Conservation (phyloP, 2,888 invertebrate genomes). For the Isotomurus palustris region DNA sequence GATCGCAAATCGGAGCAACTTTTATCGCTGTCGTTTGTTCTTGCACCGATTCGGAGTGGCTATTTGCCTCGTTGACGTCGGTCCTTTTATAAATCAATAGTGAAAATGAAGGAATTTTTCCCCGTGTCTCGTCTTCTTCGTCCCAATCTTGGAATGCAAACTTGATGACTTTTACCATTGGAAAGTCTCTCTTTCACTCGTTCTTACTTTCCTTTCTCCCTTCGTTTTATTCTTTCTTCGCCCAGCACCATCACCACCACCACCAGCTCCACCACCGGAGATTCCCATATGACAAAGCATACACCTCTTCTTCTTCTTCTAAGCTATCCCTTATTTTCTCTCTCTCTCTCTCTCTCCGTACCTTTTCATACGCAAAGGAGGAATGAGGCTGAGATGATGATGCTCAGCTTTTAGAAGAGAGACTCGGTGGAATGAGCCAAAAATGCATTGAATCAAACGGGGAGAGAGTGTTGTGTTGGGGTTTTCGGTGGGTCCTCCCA, state of each 20-base stretch:
- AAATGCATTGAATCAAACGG: no score
- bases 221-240: no score
- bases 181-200: neutral
- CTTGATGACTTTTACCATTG: constrained; percentile 36
- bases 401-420: no score
- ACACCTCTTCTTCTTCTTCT: neutral
- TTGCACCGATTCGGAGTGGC: constrained; percentile 46
- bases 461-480: no score
- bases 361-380: neutral
- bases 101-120: constrained; percentile 46
- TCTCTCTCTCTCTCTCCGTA: constrained; percentile 8
- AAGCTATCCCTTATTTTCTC: constrained; percentile 13
- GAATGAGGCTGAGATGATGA: constrained; percentile 10
- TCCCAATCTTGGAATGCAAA: constrained; percentile 37
- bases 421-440: no score
- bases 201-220: constrained; percentile 1
- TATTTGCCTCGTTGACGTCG: constrained; percentile 46
- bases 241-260: no score
- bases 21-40: constrained; percentile 47
- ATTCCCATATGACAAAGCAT: no score
- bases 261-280: no score
- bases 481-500: constrained; percentile 16
- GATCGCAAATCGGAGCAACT: constrained; percentile 46
- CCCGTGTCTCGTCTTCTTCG: constrained; percentile 37
- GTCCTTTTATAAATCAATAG: constrained; percentile 46